A percentile compares a stretch with the other conserved stretches of the same genome.
Conservation (phyloP, 2,888 invertebrate genomes). For the Ophion ellenae region DNA sequence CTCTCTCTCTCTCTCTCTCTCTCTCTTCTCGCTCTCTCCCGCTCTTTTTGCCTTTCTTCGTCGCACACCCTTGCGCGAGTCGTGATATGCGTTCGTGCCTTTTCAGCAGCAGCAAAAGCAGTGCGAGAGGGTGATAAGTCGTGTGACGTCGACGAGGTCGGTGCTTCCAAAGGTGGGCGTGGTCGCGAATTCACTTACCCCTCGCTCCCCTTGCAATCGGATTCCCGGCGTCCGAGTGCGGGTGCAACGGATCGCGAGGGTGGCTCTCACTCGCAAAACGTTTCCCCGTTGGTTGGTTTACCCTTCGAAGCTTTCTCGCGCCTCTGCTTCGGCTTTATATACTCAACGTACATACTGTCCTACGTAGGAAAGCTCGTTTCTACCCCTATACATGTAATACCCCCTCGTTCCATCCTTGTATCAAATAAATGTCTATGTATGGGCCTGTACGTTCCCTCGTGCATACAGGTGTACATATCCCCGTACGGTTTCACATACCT, state of each 20-base stretch:
- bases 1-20: background rate
- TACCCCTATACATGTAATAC: conserved; percentile 22
- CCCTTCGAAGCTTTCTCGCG: conserved; percentile 54
- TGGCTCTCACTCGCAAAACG: conserved; percentile 73
- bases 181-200: conserved; percentile 70
- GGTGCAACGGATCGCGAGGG: conserved; percentile 62
- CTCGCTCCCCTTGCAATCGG: conserved; percentile 64
- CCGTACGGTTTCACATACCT: conserved; percentile 11
- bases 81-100: conserved; percentile 37
- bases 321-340: conserved; percentile 21
- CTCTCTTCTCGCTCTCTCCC: conserved; percentile 24
- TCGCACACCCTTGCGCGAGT: conserved; percentile 41
- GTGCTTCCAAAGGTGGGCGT: conserved; percentile 80
- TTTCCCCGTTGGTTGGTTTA: conserved; percentile 77
- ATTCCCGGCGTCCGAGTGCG: conserved; percentile 50
- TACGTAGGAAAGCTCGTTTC: conserved; percentile 21
- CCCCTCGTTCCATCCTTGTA: conserved; percentile 32
- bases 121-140: conserved; percentile 83
- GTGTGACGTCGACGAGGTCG: conserved; percentile 81
- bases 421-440: conserved; percentile 47
- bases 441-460: conserved; percentile 20
- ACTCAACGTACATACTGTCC: conserved; percentile 9
- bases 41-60: conserved; percentile 52
- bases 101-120: conserved; percentile 65
- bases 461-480: conserved; percentile 38